Conservation (phyloP, 2,113 vertebrate species). For the Zootoca vivipara region DNA sequence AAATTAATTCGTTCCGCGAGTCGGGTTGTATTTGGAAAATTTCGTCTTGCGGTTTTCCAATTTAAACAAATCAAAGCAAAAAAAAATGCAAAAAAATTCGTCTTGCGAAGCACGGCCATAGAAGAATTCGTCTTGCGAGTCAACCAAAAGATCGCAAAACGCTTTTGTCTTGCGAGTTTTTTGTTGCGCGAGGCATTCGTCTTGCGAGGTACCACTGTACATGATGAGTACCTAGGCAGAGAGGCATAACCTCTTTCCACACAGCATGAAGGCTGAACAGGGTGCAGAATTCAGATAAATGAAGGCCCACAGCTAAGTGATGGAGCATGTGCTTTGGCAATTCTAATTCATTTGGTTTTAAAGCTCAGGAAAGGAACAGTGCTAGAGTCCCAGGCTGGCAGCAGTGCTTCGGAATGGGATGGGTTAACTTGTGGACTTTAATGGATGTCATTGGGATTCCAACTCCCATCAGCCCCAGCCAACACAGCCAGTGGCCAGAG, state of each 20-base stretch:
- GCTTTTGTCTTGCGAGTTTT: no score
- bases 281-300: not conserved
- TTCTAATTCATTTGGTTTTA: not conserved
- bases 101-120: no score
- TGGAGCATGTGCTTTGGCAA: not conserved
- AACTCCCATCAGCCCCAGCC: not conserved
- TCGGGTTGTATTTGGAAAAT: no score
- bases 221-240: not conserved
- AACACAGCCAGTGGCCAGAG: not conserved
- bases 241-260: not conserved
- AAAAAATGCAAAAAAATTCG: no score
- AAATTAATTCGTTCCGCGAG: no score
- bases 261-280: not conserved
- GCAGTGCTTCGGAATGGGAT: not conserved
- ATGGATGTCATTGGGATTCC: not conserved
- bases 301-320: not conserved
- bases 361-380: not conserved
- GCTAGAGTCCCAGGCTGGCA: not conserved
- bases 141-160: no score
- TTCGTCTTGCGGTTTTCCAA: no score
- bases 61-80: no score
- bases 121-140: no score
- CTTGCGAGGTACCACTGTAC: no score
- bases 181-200: no score
- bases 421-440: not conserved